Conservation (phyloP, 2,797 vertebrate genomes). For the Manis crassicaudata region DNA sequence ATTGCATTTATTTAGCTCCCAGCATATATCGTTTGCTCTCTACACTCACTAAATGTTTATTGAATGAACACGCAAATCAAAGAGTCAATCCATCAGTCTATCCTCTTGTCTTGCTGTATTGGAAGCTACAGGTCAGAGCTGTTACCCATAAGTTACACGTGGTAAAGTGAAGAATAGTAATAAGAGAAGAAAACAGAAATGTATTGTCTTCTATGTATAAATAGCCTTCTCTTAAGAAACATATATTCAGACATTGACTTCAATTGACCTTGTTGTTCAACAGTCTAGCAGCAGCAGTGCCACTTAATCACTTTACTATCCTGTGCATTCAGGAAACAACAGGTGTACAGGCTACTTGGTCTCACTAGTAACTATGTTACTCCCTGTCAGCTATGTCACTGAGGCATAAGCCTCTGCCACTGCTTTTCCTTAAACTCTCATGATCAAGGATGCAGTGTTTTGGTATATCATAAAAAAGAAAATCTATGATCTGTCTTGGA, state of each 20-base stretch:
- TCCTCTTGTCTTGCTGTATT: background rate
- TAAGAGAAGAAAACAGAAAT: background rate
- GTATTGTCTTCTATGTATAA: background rate
- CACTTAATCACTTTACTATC: constrained; percentile 37
- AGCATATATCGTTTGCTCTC: background rate
- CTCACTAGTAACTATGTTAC: background rate
- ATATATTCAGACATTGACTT: constrained; percentile 49
- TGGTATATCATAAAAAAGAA: background rate
- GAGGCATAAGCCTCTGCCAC: background rate
- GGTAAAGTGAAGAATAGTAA: background rate
- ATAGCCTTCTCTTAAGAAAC: constrained; percentile 38
- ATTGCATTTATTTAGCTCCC: background rate
- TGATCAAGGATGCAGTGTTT: background rate
- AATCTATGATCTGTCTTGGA: background rate
- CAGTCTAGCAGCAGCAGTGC: background rate
- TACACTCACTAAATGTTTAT: background rate
- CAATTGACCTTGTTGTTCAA: constrained; percentile 37
- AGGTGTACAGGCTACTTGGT: background rate
- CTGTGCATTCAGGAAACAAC: background rate
- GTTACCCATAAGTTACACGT: background rate
- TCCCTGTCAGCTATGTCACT: background rate
- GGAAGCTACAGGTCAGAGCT: background rate
- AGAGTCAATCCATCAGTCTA: background rate
- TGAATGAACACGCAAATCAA: background rate
- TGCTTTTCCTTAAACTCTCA: constrained; percentile 14